phyloP scores from a whole-genome alignment of 2,113 vertebrate genomes.

The Candoia aspera region DNA sequence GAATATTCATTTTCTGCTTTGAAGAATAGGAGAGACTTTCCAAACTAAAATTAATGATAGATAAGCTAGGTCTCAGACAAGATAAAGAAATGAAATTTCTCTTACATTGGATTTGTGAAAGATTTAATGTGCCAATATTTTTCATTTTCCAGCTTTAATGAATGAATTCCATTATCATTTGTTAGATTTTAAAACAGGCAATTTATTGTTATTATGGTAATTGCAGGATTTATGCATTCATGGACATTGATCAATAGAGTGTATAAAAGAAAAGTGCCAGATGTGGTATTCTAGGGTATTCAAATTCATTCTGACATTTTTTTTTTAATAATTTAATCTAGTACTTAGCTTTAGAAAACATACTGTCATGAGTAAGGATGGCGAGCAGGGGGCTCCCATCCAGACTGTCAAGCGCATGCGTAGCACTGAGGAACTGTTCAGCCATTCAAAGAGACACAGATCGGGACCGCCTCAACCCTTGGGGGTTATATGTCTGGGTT shows the following conservation, averaged over 20 bases:
- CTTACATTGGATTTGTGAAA: neutral
- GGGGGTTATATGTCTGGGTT: no score
- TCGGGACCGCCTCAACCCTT: no score
- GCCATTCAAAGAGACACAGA: no score
- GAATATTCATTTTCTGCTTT: neutral
- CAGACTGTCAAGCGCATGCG: no score
- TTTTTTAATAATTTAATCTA: neutral
- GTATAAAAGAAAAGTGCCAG: neutral
- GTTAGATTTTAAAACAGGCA: constrained; percentile 5
- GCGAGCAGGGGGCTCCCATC: no score
- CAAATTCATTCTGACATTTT: neutral
- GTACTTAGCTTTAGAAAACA: neutral
- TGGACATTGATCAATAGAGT: neutral
- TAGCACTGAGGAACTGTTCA: no score
- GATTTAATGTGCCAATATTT: neutral
- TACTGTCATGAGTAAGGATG: no score
- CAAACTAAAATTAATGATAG: constrained; percentile 1
- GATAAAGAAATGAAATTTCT: neutral
- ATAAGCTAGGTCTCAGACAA: neutral
- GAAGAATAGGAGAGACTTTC: neutral
- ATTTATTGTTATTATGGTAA: neutral
- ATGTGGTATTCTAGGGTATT: neutral
- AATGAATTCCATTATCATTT: constrained; percentile 17
- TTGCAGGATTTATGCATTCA: constrained; percentile 14
- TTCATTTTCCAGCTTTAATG: constrained; percentile 20